Evolutionary conservation across 2,797 vertebrate genomes (phyloP), one percentile per base, ranked within the genome.

Genomic region (Luscinia luscinia): DNA sequence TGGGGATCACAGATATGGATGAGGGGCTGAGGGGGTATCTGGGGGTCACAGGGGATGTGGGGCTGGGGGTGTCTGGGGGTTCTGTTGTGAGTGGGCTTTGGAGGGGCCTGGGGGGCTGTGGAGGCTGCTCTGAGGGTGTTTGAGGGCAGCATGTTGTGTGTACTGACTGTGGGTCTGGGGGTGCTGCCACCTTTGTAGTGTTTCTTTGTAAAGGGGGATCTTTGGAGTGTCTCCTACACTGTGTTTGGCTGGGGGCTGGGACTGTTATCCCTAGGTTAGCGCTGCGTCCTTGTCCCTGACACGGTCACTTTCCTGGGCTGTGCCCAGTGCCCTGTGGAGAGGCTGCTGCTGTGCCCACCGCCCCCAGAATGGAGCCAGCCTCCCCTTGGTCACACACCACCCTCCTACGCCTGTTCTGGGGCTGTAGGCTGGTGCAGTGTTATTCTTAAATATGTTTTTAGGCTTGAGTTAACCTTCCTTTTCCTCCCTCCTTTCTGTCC

Each of bases 181-280:
- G 0, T 26, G 12, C n/a, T 54, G 18, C n/a, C 27, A 4, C 7
- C 9, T 21, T 41, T 13, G 22, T 36, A 4, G 5, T 13, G 63
- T 9, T 26, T 9, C 1, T 24, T 18, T 17, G 36, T 19, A 4
- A 5, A 32, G 13, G 19, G 13, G 13, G 8, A 1, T 40, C 26
- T 28, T 20, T 18, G 46, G 41, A 38, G 43, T 15, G 23, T 30
- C 1, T 32, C 19, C 8, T 32, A 0, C 7, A 0, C 57, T 34
- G 34, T 34, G 34, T 34, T 34, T 34, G 34, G 34, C 34, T 34
- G 34, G 34, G 34, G 34, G 34, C 34, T 34, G 34, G 34, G 34
- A 34, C 38, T 26, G 45, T 40, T 23, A 3, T 2, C 26, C 23
- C 7, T 3, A 4, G 9, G 46, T 15, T 23, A 5, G 11, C 9